Evolutionary conservation across 2,113 vertebrate genomes (phyloP).

Genomic region (Tragulus kanchil): DNA sequence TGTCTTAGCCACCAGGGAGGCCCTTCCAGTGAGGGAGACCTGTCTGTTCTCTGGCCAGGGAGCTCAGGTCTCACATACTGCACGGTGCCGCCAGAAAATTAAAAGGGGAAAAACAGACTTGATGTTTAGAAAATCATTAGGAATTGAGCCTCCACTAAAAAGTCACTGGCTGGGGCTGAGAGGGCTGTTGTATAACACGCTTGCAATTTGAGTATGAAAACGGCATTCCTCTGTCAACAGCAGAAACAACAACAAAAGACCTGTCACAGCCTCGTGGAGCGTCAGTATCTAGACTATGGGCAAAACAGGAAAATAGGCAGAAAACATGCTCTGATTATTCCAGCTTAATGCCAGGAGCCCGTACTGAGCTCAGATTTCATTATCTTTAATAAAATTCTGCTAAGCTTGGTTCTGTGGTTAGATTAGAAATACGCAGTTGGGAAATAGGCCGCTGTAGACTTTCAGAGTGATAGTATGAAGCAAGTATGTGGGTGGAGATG

Average conservation of each 20-base stretch:
- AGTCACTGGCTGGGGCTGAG: neutral
- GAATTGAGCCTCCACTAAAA: neutral
- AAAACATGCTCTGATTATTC: neutral
- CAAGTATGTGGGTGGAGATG: slow-evolving; percentile 42
- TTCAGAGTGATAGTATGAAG: neutral
- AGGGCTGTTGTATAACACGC: neutral
- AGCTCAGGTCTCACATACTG: neutral
- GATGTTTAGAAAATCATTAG: neutral
- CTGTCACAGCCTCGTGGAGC: neutral
- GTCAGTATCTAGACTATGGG: neutral
- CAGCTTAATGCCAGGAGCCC: neutral
- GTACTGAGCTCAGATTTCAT: slow-evolving; percentile 30
- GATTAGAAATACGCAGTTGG: slow-evolving; percentile 6
- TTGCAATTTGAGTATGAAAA: slow-evolving; percentile 28
- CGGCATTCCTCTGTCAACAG: neutral
- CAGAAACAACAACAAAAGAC: neutral
- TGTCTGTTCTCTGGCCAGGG: neutral
- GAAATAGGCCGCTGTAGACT: neutral
- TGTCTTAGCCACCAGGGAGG: too few relatives aligned
- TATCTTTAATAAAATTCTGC: slow-evolving; percentile 15
- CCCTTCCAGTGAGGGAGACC: too few relatives aligned
- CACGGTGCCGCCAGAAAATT: neutral
- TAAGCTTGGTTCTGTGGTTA: slow-evolving; percentile 13
- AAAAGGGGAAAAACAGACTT: neutral
- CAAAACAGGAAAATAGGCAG: neutral